Conservation (phyloP, 2,888 invertebrate species). For the Chalcis sispes region DNA sequence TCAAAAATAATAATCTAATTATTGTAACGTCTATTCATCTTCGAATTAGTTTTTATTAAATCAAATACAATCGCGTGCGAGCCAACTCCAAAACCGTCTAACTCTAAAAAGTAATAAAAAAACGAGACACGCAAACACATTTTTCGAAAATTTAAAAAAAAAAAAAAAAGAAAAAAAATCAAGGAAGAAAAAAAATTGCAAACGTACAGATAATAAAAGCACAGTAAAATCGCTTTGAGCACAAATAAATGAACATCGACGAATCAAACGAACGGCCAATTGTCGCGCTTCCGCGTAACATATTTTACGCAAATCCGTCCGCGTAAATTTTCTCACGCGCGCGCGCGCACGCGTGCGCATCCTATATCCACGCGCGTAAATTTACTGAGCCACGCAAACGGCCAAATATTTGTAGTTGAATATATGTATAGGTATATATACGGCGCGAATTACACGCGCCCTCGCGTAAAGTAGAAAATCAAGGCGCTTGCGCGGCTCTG, state of each 20-base stretch:
- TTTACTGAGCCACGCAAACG: slow-evolving; percentile 23
- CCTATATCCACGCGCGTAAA: neutral
- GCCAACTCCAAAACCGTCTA: too few species aligned
- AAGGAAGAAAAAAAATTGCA: neutral
- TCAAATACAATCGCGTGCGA: too few species aligned
- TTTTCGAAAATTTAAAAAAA: neutral
- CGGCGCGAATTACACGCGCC: too few species aligned
- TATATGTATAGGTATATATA: too few species aligned
- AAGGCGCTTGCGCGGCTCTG: too few species aligned
- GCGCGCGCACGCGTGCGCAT: neutral
- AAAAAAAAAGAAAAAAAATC: slow-evolving; percentile 2
- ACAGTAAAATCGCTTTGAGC: neutral
- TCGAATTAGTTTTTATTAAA: too few species aligned
- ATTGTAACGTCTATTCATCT: neutral
- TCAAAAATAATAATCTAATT: neutral
- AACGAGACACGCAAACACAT: neutral
- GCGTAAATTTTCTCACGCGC: neutral
- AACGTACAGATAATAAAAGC: too few species aligned
- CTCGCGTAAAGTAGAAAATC: too few species aligned
- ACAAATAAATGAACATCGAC: slow-evolving; percentile 16
- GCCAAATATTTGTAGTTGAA: slow-evolving; percentile 35
- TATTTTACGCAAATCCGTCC: too few species aligned
- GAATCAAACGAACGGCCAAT: slow-evolving; percentile 33
- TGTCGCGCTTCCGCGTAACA: too few species aligned
- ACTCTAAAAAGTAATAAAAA: neutral